A percentile compares a stretch with the other conserved stretches of the same genome.
These are phyloP conservation scores for Listrodromus nycthemerus DNA, from an alignment of 2,888 invertebrate genomes.

Conservation along the genomic window DNA sequence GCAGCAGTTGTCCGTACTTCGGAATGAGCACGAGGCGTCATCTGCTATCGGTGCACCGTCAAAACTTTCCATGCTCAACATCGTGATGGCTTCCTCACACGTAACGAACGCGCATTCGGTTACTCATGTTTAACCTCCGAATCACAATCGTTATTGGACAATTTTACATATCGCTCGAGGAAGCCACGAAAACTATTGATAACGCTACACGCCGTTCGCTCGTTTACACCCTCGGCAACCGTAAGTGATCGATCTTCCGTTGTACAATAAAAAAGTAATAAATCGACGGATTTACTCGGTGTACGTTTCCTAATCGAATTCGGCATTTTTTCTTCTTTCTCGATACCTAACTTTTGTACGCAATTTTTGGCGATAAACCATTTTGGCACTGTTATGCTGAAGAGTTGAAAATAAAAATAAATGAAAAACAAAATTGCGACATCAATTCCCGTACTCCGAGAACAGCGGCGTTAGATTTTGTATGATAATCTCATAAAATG, in stretches of 20 bases:
- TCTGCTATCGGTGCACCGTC: not conserved
- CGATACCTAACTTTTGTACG: not conserved
- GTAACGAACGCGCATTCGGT: not conserved
- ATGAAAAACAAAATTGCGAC: not conserved
- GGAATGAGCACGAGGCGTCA: not conserved
- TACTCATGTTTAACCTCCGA: conserved; percentile 40
- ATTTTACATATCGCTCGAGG: conserved; percentile 13
- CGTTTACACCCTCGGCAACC: conserved; percentile 20
- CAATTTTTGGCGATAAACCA: not conserved
- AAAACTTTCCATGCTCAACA: conserved; percentile 15
- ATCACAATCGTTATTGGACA: conserved; percentile 1
- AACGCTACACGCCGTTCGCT: not conserved
- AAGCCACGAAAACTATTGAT: conserved; percentile 14
- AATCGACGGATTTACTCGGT: not conserved
- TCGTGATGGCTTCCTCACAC: not conserved
- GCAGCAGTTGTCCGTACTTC: not conserved
- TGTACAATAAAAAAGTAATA: conserved; percentile 16
- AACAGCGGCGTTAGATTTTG: not conserved
- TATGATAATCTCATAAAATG: not conserved
- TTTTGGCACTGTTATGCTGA: not conserved
- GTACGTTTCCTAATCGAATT: not conserved
- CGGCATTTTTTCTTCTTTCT: not conserved
- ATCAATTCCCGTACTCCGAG: not conserved
- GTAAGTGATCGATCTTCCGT: conserved; percentile 34
- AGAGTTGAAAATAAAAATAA: not conserved